Conservation (phyloP, 2,797 vertebrate genomes). For the Sebastes diploproa region DNA sequence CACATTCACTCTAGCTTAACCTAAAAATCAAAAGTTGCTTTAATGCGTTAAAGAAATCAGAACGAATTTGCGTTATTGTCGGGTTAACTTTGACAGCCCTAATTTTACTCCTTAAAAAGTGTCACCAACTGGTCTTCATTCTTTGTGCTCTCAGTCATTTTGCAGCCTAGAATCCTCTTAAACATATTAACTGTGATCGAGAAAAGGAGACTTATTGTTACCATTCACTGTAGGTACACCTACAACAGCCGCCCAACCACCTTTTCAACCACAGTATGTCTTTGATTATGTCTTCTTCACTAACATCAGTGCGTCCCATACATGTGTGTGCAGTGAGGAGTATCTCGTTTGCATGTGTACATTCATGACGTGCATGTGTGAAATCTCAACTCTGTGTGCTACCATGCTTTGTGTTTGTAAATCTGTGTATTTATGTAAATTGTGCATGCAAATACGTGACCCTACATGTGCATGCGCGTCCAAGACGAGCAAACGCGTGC, state of each 20-base stretch:
- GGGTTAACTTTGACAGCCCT: no score
- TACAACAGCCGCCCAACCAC: constrained; percentile 75
- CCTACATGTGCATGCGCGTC: constrained; percentile 22
- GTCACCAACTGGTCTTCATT: neutral
- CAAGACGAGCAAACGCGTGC: neutral
- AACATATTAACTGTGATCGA: constrained; percentile 43
- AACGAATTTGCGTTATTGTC: no score
- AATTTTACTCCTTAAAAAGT: neutral
- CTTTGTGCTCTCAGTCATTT: neutral
- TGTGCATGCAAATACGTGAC: constrained; percentile 36
- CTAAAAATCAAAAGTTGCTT: no score
- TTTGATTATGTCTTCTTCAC: constrained; percentile 69
- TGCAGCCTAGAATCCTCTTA: constrained; percentile 22
- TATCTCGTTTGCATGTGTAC: constrained; percentile 45
- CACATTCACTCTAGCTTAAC: no score
- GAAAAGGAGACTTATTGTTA: constrained; percentile 62
- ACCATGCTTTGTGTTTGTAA: constrained; percentile 13
- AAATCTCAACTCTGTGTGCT: neutral
- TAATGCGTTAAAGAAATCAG: no score
- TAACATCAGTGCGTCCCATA: constrained; percentile 49
- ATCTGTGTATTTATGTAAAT: neutral
- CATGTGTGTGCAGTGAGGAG: constrained; percentile 32
- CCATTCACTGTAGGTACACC: constrained; percentile 73
- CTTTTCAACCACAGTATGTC: constrained; percentile 78
- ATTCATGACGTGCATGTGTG: constrained; percentile 5